Base-by-base conservation (phyloP, 2,797 vertebrate genomes). In the Alosa sapidissima region DNA sequence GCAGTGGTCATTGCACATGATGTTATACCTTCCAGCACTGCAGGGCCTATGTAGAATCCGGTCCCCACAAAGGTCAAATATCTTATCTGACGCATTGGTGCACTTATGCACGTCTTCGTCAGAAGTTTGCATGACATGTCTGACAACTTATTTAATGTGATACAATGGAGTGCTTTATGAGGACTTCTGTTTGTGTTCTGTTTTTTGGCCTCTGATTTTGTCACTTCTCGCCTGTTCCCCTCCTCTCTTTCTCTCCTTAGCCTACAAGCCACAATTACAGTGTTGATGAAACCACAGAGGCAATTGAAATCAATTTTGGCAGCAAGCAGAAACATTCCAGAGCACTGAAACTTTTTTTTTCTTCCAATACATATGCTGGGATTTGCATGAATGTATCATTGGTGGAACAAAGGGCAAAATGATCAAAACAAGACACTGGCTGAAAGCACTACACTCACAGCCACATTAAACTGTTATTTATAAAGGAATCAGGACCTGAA, bases 51-150 rank as follows among this genome's bases (percentile, higher is more conserved):
- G 33, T n/a, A 33, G 54, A 16, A 62, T 75, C 36, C 41, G 9
- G 47, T 48, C 36, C 33, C 36, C 33, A 62, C 41, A 78, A 82
- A 87, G 82, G 81, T 86, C 55, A 85, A 36, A 54, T 62, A 16
- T 60, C 33, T 83, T 81, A 81, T 58, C 83, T 81, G 3, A 16
- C 45, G 52, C 62, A 58, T 83, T 52, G 52, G 33, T 75, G 19
- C 54, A 8, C 48, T 16, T 54, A 19, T 68, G 33, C 21, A n/a
- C 41, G 41, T 78, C 83, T 81, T 52, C 81, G 82, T 75, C 55
- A 82, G 24, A 84, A 36, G 54, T 85, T 72, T 81, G 58, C 68
- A 85, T 89, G 81, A 62, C 36, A 54, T 14, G 8, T 65, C 78
- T 62, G 65, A 60, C 84, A 87, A 52, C 68, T 81, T 52, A 84